Base-by-base conservation (phyloP, 2,888 invertebrate genomes). In the Spisula subtruncata region DNA sequence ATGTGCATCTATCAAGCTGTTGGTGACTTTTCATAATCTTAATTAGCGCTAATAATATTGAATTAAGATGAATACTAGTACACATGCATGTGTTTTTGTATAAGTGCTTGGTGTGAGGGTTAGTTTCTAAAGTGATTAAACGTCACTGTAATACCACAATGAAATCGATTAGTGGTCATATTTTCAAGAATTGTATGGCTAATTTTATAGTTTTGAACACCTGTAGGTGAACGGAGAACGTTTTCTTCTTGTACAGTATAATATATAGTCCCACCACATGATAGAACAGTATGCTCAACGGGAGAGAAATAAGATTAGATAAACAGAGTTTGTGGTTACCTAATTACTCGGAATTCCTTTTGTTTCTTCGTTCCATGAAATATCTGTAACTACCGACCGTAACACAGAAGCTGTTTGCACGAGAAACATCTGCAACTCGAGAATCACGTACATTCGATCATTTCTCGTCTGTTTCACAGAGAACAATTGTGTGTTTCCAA, bases 261-360 rank as follows among this genome's bases (percentile, higher is more conserved):
- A n/a, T n/a, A 4, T 25, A 60, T 8, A 60, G 25, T 20, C n/a
- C 60, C n/a, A 25, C 60, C 60, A 60, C 10, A 60, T 10, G 20
- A 60, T 25, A 25, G 12, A 25, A 60, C n/a, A 60, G 20, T 60
- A n/a, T 60, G 35, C 35, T 35, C 75, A 35, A 66, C 8, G 35
- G 16, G 16, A 18, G 35, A 32, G 75, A 75, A 75, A 35, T 75
- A 18, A 82, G 82, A 82, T 82, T 82, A 82, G 82, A 82, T 82
- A 82, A 82, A 82, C 82, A 82, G 56, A 56, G 35, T 32, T 35
- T 82, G 82, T 56, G 56, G 82, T 82, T 82, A 56, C 32, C 82
- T 60, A 82, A 82, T 82, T 82, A 82, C 75, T 32, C 75, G 29
- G 75, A 75, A 75, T 75, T 75, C 32, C 18, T 32, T 75, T 32